A percentile compares a stretch with the other conserved stretches of the same genome.
These are phyloP conservation scores for Clarias fuscus DNA, from an alignment of 2,797 vertebrate genomes.

Conservation along the genomic window DNA sequence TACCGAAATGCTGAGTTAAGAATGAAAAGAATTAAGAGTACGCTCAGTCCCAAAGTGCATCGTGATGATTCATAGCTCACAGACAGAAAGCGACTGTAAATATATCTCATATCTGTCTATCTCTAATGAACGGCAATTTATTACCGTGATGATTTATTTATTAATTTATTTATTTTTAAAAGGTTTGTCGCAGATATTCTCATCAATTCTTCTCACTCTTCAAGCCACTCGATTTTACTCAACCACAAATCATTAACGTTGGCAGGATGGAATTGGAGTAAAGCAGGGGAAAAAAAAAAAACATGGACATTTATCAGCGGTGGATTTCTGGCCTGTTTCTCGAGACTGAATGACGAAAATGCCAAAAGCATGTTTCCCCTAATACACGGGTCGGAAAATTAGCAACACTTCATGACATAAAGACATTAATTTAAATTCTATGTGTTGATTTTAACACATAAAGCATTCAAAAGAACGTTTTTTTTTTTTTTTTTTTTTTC, in stretches of 20 bases:
- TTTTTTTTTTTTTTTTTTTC: not conserved
- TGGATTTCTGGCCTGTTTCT: not conserved
- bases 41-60: conserved; percentile 18
- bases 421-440: not conserved
- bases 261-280: not conserved
- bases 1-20: not conserved
- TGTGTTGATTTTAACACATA: not conserved
- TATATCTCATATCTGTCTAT: not conserved
- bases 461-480: not conserved
- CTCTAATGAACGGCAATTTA: not conserved
- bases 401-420: not conserved
- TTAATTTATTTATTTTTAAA: conserved; percentile 7
- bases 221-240: not conserved
- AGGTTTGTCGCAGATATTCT: not conserved
- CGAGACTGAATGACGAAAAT: not conserved
- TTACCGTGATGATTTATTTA: not conserved
- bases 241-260: not conserved
- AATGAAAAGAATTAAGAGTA: not conserved
- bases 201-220: not conserved
- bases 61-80: conserved; percentile 13
- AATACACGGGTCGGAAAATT: not conserved
- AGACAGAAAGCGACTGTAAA: not conserved
- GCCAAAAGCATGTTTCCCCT: not conserved
- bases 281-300: not conserved
- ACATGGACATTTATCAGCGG: not conserved